A percentile compares a stretch with the other conserved stretches of the same genome.
Evolutionary conservation across 2,797 vertebrate genomes (phyloP).

Genomic region (Alouatta caraya): DNA sequence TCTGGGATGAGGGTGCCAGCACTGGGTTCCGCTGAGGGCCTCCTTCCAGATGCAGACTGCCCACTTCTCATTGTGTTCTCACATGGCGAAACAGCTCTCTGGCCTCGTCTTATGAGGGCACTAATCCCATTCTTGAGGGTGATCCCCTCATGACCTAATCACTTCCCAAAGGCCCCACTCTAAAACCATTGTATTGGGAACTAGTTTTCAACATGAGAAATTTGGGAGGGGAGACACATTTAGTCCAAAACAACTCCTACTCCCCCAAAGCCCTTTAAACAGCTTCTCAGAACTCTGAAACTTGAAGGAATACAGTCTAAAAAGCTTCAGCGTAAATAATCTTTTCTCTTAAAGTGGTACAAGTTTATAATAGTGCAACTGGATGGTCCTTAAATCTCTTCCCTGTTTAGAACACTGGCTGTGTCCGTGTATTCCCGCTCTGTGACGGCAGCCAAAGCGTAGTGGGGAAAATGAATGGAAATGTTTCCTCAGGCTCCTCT

Average conservation of each 20-base stretch:
- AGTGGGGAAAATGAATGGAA: not conserved
- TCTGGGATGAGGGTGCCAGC: no score
- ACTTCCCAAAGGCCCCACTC: no score
- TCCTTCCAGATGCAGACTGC: not conserved
- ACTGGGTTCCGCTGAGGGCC: no score
- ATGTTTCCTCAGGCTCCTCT: not conserved
- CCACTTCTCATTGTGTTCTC: not conserved
- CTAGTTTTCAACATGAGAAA: not conserved
- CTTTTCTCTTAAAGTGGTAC: not conserved
- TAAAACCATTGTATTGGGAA: not conserved
- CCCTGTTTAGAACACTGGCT: not conserved
- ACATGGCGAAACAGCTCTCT: no score
- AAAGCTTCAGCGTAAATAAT: not conserved
- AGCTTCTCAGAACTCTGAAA: not conserved
- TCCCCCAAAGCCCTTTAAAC: not conserved
- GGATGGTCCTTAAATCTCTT: not conserved
- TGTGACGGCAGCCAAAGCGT: not conserved
- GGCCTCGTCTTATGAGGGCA: not conserved
- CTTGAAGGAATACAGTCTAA: not conserved
- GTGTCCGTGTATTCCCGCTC: not conserved
- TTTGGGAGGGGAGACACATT: not conserved
- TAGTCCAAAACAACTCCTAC: fast-evolving
- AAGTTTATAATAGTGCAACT: not conserved
- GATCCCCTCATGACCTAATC: not conserved
- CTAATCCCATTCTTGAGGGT: not conserved